Conservation (phyloP, 2,888 invertebrate genomes). For the Labia minor region DNA sequence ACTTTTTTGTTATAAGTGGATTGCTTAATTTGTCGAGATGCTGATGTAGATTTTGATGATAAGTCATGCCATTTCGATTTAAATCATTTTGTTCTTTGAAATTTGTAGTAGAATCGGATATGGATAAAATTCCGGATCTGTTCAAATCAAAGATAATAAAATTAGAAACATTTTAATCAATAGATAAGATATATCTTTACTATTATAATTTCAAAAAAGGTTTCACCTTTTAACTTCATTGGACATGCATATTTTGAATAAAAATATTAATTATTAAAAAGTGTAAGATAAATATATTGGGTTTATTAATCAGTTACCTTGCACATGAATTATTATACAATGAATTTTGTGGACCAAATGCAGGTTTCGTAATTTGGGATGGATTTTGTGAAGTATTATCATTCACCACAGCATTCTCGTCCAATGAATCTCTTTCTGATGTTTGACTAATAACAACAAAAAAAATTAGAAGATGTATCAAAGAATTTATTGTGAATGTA, state of each 20-base stretch:
- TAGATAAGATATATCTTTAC: background rate
- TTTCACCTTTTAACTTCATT: too few species aligned
- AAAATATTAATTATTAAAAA: too few species aligned
- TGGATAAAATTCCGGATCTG: background rate
- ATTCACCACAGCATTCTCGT: conserved; percentile 55
- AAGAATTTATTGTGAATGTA: conserved; percentile 17
- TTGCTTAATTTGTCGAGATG: conserved; percentile 58
- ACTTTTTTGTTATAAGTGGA: conserved; percentile 52
- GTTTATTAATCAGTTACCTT: too few species aligned
- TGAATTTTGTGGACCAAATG: conserved; percentile 17
- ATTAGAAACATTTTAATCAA: too few species aligned
- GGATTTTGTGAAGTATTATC: conserved; percentile 23
- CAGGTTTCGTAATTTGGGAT: conserved; percentile 21
- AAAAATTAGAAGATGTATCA: too few species aligned
- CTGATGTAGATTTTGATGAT: conserved; percentile 56
- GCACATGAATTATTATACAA: conserved; percentile 25
- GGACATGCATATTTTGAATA: too few species aligned
- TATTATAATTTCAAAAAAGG: background rate
- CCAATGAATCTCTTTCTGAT: conserved; percentile 73
- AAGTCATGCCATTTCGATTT: conserved; percentile 32
- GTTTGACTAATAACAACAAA: conserved; percentile 41
- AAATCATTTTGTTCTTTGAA: conserved; percentile 36
- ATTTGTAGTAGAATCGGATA: conserved; percentile 17
- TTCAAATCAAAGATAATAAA: background rate
- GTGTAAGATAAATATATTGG: too few species aligned